These are phyloP conservation scores for Drosophila acutilabella DNA, from an alignment of 2,888 invertebrate genomes.

Conservation along the genomic window DNA sequence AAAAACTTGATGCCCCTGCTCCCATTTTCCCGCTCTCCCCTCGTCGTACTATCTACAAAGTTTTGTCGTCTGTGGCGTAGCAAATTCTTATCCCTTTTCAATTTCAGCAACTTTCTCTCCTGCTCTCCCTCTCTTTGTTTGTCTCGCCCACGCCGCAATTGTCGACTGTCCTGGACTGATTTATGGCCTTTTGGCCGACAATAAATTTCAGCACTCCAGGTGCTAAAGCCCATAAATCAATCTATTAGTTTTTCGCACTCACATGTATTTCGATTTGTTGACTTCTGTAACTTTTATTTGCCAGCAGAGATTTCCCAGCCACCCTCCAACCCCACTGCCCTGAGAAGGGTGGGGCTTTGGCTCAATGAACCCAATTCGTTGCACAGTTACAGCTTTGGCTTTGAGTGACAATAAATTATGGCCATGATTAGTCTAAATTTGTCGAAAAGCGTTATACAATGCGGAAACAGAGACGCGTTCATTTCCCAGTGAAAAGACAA, in stretches of 20 bases:
- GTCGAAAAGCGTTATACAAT: conserved; percentile 46
- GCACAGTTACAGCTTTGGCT: conserved; percentile 60
- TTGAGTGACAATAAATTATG: conserved; percentile 81
- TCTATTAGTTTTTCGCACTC: conserved; percentile 83
- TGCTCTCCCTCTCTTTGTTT: not conserved
- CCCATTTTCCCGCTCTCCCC: not conserved
- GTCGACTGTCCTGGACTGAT: conserved; percentile 72
- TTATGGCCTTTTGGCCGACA: conserved; percentile 76
- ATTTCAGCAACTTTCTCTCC: conserved; percentile 51
- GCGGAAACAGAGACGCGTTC: conserved; percentile 53
- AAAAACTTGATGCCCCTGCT: conserved; percentile 1
- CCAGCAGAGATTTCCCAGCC: conserved; percentile 2
- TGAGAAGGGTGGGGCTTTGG: not conserved
- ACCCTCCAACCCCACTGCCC: not conserved
- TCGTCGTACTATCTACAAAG: conserved; percentile 21
- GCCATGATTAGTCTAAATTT: conserved; percentile 79
- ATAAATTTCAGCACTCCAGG: conserved; percentile 85
- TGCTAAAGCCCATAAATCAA: conserved; percentile 83
- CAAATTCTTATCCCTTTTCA: conserved; percentile 80
- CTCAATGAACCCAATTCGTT: conserved; percentile 59
- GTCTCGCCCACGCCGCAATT: conserved; percentile 53
- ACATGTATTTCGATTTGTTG: conserved; percentile 77
- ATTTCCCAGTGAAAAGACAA: conserved; percentile 18
- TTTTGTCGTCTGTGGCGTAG: conserved; percentile 45
- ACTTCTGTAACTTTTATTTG: conserved; percentile 62